A percentile compares a stretch with the other conserved stretches of the same genome.
These are phyloP conservation scores for Pantherophis guttatus DNA, from an alignment of 2,113 vertebrate genomes.

Conservation along the genomic window DNA sequence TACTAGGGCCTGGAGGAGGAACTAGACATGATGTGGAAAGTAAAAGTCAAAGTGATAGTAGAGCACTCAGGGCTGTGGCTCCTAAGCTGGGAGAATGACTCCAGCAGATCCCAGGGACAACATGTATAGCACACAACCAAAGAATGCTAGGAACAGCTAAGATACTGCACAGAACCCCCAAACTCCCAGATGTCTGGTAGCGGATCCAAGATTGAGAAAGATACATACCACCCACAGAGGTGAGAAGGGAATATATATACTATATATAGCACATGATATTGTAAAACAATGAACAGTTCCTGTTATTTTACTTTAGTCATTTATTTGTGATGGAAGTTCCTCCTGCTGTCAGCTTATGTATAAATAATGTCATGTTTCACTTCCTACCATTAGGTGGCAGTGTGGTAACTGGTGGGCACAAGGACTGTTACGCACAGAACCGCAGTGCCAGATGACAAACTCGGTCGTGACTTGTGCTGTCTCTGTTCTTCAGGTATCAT, in stretches of 20 bases:
- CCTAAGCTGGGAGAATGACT: not conserved
- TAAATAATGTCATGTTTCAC: not conserved
- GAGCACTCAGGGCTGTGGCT: not conserved
- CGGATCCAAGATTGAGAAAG: not conserved
- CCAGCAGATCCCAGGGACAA: not conserved
- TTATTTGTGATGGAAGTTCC: conserved; percentile 59
- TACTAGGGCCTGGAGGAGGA: not conserved
- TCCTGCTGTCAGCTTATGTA: not conserved
- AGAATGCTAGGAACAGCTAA: too few species aligned
- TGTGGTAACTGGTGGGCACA: conserved; percentile 14
- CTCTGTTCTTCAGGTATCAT: accelerated
- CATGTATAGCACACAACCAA: too few species aligned
- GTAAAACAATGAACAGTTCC: conserved; percentile 45
- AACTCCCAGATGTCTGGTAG: not conserved
- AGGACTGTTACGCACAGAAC: not conserved
- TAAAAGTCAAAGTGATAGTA: not conserved
- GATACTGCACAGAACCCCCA: not conserved
- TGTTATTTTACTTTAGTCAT: conserved; percentile 7
- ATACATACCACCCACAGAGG: not conserved
- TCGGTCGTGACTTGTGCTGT: not conserved
- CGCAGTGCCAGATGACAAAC: not conserved
- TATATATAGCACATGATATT: not conserved
- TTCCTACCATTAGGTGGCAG: conserved; percentile 52
- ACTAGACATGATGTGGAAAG: not conserved
- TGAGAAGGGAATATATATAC: not conserved